Conservation (phyloP, 2,113 vertebrate species). For the Cephalopterus ornatus region DNA sequence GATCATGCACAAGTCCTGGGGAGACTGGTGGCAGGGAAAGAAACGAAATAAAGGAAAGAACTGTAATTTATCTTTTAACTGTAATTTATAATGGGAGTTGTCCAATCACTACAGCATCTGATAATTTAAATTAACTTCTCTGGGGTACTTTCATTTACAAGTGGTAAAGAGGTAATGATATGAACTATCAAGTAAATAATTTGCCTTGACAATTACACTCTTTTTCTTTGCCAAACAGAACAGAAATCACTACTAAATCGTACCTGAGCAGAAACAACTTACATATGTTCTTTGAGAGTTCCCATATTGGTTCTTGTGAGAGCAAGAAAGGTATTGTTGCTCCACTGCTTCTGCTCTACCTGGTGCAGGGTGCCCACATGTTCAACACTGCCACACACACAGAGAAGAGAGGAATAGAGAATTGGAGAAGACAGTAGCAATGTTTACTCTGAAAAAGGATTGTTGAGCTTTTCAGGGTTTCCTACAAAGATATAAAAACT, state of each 20-base stretch:
- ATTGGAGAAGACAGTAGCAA: fast-evolving
- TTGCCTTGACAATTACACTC: not conserved
- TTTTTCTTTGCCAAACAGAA: not conserved
- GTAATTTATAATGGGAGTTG: not conserved
- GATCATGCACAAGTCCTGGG: not conserved
- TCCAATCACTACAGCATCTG: not conserved
- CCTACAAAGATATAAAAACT: not conserved
- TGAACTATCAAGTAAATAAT: not conserved
- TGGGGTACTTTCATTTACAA: not conserved
- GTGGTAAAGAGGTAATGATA: not conserved
- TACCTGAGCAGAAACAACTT: not conserved
- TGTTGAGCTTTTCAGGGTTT: not conserved
- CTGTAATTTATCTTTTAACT: not conserved
- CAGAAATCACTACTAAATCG: not conserved
- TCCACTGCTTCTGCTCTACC: not conserved
- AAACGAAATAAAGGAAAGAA: too few relatives aligned
- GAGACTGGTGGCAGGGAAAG: too few relatives aligned
- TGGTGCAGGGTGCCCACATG: fast-evolving
- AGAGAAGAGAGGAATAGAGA: not conserved
- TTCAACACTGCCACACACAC: not conserved
- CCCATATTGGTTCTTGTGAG: not conserved
- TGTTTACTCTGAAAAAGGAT: not conserved
- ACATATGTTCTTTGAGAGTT: not conserved
- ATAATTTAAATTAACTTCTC: not conserved
- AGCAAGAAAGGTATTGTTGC: not conserved